Percentiles rank a stretch among this genome's conserved stretches.
phyloP scores from a whole-genome alignment of 2,113 vertebrate genomes.

The Marmota monax region DNA sequence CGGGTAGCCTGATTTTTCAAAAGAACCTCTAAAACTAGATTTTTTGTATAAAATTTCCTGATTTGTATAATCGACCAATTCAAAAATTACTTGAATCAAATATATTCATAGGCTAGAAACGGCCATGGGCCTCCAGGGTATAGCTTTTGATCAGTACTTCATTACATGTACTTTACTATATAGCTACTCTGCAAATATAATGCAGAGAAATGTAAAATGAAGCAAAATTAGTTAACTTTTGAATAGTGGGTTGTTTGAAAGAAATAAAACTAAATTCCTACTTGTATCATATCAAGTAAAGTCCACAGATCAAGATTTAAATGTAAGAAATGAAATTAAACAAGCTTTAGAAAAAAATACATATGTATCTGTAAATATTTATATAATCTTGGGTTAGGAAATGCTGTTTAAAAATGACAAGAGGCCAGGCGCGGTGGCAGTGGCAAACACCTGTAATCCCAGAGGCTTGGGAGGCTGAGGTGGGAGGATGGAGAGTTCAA shows the following conservation, averaged over 20 bases:
- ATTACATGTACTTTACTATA: too few relatives aligned
- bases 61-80: background rate
- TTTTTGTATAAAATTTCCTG: background rate
- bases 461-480: too few relatives aligned
- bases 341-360: background rate
- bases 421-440: too few relatives aligned
- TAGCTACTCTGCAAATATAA: background rate
- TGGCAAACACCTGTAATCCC: too few relatives aligned
- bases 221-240: background rate
- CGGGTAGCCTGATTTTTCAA: background rate
- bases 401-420: background rate
- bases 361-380: background rate
- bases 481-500: too few relatives aligned
- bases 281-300: background rate
- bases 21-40: conserved; percentile 7
- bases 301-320: conserved; percentile 14
- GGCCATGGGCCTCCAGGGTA: background rate
- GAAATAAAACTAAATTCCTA: conserved; percentile 31
- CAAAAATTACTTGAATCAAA: conserved; percentile 23
- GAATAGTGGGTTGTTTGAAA: background rate
- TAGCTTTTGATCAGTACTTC: background rate
- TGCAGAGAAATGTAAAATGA: background rate
- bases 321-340: conserved; percentile 21
- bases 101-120: background rate
- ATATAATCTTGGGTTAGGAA: background rate